Evolutionary conservation across 2,888 invertebrate genomes (phyloP), one percentile per base, ranked within the genome.

Genomic region (Tubiluchus corallicola): DNA sequence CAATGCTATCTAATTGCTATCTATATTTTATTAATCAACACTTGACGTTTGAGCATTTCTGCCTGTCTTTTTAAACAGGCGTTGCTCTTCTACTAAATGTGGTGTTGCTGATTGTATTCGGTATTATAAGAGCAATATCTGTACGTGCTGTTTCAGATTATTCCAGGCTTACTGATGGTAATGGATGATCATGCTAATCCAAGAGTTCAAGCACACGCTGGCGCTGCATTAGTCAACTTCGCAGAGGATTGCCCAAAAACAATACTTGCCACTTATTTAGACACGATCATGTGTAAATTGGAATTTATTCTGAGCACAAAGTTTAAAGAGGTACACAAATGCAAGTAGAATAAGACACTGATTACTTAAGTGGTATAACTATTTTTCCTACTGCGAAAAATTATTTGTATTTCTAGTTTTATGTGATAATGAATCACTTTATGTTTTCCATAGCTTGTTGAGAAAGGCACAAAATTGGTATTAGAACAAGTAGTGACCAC

Each of bases 401-500:
- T 2, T 2, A 40, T 4, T 40, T 37, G 9, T 42, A 15, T 16
- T 17, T 38, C 4, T 29, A n/a, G 15, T 38, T 21, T 41, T 40
- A 40, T 19, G 16, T 21, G 4, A 17, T 20, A 38, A 40, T 20
- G 19, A 16, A 38, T 41, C 37, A 20, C 5, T 38, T 42, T 18
- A 21, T 41, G 15, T 43, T 40, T 13, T 39, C 48, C 50, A 47
- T 57, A 79, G 73, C 71, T 96, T 51, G 77, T 90, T 42, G 83
- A 88, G 62, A 82, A 81, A 53, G 94, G 92, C 41, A 90, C 83
- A 13, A 96, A 96, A 64, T 71, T 96, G 50, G 96, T 98, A 5
- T 68, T 98, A 49, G 96, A 98, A 67, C 98, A 99, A 68, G 80
- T 88, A 43, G 90, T 96, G n/a, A 94, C 94, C 0, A 94, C 96